phyloP scores from a whole-genome alignment of 2,113 vertebrate genomes.

The Sporophila hypoxantha region DNA sequence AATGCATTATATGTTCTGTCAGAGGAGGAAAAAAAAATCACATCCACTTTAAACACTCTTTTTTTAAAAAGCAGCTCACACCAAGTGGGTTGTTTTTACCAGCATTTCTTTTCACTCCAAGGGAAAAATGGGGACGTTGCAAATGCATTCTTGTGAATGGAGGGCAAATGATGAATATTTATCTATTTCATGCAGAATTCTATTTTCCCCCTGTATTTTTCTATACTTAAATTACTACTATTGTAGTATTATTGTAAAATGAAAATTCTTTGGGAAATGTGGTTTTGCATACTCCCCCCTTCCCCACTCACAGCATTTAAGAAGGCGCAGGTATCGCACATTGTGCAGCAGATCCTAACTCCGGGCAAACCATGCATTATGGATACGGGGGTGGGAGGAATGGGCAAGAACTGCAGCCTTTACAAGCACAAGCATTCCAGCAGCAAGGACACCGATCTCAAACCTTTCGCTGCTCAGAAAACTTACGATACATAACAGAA shows the following conservation, averaged over 20 bases:
- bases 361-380: conserved; percentile 37
- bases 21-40: not conserved
- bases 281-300: not conserved
- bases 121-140: not conserved
- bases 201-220: conserved; percentile 33
- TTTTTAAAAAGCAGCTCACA: not conserved
- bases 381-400: conserved; percentile 18
- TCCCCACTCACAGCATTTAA: not conserved
- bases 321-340: not conserved
- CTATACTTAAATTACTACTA: conserved; percentile 25
- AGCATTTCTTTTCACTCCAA: conserved; percentile 36
- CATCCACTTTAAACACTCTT: conserved; percentile 30
- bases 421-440: conserved; percentile 25
- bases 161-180: conserved; percentile 41
- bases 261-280: not conserved
- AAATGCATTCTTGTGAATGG: conserved; percentile 50
- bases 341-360: conserved; percentile 5
- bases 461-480: not conserved
- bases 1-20: conserved; percentile 44
- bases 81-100: conserved; percentile 24
- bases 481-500: not conserved
- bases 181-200: conserved; percentile 45
- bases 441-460: not conserved
- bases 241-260: conserved; percentile 14
- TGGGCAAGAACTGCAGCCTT: conserved; percentile 24